Conservation (phyloP, 1,140 invertebrate species). For the Mycetomoellerius zeteki region DNA sequence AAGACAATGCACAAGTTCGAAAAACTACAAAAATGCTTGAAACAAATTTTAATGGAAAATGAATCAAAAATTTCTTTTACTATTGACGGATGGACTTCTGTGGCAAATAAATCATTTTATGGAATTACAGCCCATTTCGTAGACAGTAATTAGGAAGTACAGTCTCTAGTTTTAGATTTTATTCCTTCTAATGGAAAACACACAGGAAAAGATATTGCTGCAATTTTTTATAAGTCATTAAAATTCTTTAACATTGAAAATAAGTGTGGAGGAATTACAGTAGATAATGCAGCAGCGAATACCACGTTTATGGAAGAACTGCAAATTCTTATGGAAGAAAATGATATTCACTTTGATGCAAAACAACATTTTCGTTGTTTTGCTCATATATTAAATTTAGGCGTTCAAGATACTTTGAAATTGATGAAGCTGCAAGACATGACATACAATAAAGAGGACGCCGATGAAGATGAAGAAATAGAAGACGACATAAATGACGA, state of each 20-base stretch:
- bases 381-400: conserved; percentile 52
- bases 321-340: conserved; percentile 12
- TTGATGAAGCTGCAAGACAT: conserved; percentile 24
- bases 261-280: conserved; percentile 16
- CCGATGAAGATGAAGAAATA: conserved; percentile 26
- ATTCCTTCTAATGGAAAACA: conserved; percentile 27
- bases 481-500: conserved; percentile 2
- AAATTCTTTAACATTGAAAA: conserved; percentile 18
- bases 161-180: conserved; percentile 57
- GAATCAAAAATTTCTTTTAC: conserved; percentile 54
- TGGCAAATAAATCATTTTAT: conserved; percentile 40
- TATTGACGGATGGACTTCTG: conserved; percentile 51
- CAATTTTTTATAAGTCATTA: conserved; percentile 31
- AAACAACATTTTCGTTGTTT: conserved; percentile 45
- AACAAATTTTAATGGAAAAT: conserved; percentile 49
- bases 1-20: conserved; percentile 18
- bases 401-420: conserved; percentile 50
- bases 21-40: conserved; percentile 12
- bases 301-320: conserved; percentile 35
- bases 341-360: conserved; percentile 19
- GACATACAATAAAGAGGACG: background rate
- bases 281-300: conserved; percentile 28
- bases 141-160: conserved; percentile 43
- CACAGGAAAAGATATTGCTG: conserved; percentile 49
- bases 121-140: conserved; percentile 54